phyloP scores from a whole-genome alignment of 2,113 vertebrate genomes.

The Tachysurus fulvidraco region DNA sequence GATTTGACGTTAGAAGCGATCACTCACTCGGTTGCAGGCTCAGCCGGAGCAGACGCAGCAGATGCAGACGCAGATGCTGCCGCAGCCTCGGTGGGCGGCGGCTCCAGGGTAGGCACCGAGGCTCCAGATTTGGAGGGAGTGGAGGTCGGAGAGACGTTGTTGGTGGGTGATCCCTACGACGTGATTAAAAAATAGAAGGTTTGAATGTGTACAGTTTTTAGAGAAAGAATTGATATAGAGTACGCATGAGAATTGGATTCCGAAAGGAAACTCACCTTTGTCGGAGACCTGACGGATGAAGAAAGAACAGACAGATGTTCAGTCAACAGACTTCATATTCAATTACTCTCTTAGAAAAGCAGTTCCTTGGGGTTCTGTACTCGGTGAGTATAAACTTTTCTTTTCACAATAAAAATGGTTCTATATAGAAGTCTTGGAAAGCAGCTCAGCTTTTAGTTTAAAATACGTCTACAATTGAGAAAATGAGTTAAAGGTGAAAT shows the following conservation, averaged over 20 bases:
- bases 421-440: too few relatives aligned
- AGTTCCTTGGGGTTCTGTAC: too few relatives aligned
- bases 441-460: too few relatives aligned
- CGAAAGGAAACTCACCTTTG: conserved; percentile 29
- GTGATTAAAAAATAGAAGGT: not conserved
- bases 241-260: not conserved
- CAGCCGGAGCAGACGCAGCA: conserved; percentile 56
- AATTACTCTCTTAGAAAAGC: not conserved
- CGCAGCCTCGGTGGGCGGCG: conserved; percentile 78
- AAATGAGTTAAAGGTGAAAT: too few relatives aligned
- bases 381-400: too few relatives aligned
- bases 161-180: conserved; percentile 89
- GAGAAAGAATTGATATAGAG: not conserved
- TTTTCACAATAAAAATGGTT: too few relatives aligned
- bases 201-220: not conserved
- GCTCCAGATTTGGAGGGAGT: conserved; percentile 92
- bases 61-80: conserved; percentile 39
- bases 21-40: conserved; percentile 71
- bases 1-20: not conserved
- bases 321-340: not conserved
- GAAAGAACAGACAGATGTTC: not conserved
- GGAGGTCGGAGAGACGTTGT: conserved; percentile 91
- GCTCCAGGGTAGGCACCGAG: conserved; percentile 85
- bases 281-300: conserved; percentile 42
- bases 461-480: too few relatives aligned